phyloP scores from a whole-genome alignment of 2,888 invertebrate species.

The Molorchus minor region DNA sequence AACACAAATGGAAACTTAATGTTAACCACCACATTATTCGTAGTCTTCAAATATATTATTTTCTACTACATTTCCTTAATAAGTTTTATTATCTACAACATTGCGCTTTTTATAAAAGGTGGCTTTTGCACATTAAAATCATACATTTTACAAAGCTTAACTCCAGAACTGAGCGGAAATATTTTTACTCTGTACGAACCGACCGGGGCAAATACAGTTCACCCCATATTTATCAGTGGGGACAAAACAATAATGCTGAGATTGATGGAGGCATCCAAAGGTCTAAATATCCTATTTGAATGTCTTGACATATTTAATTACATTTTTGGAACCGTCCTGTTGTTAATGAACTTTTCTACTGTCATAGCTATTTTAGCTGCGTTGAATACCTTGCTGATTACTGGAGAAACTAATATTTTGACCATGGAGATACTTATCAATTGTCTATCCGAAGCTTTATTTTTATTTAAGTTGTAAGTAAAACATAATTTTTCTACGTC shows the following conservation, averaged over 20 bases:
- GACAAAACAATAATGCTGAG: slow-evolving; percentile 21
- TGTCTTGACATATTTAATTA: slow-evolving; percentile 32
- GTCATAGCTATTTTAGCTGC: slow-evolving; percentile 28
- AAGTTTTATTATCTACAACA: slow-evolving; percentile 32
- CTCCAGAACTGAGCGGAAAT: slow-evolving; percentile 4
- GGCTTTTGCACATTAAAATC: slow-evolving; percentile 22
- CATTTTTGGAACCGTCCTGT: slow-evolving; percentile 30
- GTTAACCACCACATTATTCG: not conserved
- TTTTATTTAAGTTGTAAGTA: no score
- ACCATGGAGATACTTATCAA: slow-evolving; percentile 27
- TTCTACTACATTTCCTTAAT: slow-evolving; percentile 34
- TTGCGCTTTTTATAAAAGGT: slow-evolving; percentile 21
- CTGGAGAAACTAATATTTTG: slow-evolving; percentile 25
- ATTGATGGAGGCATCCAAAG: slow-evolving; percentile 33
- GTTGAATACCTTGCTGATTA: slow-evolving; percentile 29
- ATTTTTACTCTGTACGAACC: slow-evolving; percentile 12
- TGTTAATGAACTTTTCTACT: slow-evolving; percentile 32
- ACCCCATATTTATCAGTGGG: slow-evolving; percentile 15
- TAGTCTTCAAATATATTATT: slow-evolving; percentile 4
- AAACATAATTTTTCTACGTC: no score
- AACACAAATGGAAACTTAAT: not conserved
- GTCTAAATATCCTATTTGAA: slow-evolving; percentile 32
- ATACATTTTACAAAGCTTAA: slow-evolving; percentile 18
- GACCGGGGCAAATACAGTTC: not conserved
- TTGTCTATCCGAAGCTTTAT: slow-evolving; percentile 22